Evolutionary conservation across 2,797 vertebrate genomes (phyloP).

Genomic region (Salmo trutta): DNA sequence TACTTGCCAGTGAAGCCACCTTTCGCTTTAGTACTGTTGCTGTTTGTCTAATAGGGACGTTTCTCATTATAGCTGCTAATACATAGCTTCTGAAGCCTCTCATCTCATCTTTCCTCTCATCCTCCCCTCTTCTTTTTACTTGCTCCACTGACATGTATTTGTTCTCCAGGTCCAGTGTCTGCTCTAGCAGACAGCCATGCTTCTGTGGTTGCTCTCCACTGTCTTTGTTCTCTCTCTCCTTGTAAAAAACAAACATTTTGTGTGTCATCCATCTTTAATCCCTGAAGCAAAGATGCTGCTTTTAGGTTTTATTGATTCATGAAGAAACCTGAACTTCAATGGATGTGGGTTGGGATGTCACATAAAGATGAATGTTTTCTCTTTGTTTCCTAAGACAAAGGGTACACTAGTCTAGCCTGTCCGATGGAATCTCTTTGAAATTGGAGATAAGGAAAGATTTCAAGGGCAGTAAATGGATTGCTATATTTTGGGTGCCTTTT

Average conservation of each 20-base stretch:
- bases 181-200: constrained; percentile 47
- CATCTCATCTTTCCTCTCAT: constrained; percentile 15
- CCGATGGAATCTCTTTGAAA: constrained; percentile 6
- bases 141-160: too few relatives aligned
- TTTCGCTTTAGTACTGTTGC: too few relatives aligned
- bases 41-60: constrained; percentile 17
- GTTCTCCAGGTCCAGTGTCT: constrained; percentile 23
- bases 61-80: constrained; percentile 54
- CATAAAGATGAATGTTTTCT: constrained; percentile 5
- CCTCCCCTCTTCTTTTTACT: neutral
- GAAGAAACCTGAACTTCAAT: constrained; percentile 43
- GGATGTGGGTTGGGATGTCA: constrained; percentile 26
- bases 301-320: constrained; percentile 50
- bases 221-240: constrained; percentile 6
- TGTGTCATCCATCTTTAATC: constrained; percentile 43
- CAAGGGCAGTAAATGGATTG: constrained; percentile 1
- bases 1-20: too few relatives aligned
- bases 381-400: neutral
- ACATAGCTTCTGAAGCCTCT: constrained; percentile 26
- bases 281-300: constrained; percentile 38
- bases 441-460: neutral
- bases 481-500: neutral
- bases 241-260: neutral
- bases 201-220: constrained; percentile 19
- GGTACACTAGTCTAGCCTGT: neutral